phyloP scores from a whole-genome alignment of 1,140 invertebrate genomes.

The Leucophenga varia region DNA sequence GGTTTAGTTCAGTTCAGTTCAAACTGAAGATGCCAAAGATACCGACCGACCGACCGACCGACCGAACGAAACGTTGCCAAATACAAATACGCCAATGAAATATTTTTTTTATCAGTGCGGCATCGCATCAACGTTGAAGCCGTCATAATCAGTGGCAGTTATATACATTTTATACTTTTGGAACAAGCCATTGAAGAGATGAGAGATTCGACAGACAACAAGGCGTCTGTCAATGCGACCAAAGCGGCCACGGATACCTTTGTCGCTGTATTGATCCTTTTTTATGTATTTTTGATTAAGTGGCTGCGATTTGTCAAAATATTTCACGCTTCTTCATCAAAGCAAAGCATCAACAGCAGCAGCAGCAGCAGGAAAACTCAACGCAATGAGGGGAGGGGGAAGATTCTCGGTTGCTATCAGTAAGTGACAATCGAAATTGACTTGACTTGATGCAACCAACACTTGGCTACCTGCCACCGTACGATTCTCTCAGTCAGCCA shows the following conservation, averaged over 20 bases:
- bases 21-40: no score
- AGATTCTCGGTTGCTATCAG: slow-evolving; percentile 19
- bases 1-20: no score
- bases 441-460: slow-evolving; percentile 14
- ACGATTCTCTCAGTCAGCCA: slow-evolving; percentile 14
- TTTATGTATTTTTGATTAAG: slow-evolving; percentile 54
- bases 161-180: no score
- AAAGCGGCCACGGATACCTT: slow-evolving; percentile 1
- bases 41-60: no score
- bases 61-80: no score
- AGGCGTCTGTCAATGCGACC: background rate
- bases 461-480: slow-evolving; percentile 51
- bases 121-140: no score
- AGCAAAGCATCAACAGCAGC: background rate
- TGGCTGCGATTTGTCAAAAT: slow-evolving; percentile 55
- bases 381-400: background rate
- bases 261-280: slow-evolving; percentile 42
- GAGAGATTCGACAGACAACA: background rate
- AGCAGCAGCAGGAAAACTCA: slow-evolving; percentile 10
- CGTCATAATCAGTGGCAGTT: no score
- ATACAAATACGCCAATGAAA: no score
- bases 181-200: no score
- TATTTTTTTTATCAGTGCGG: no score
- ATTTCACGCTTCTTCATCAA: slow-evolving; percentile 36
- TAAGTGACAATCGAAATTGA: slow-evolving; percentile 14